Base-by-base conservation (phyloP, 1,140 invertebrate species). In the Aporrectodea caliginosa region DNA sequence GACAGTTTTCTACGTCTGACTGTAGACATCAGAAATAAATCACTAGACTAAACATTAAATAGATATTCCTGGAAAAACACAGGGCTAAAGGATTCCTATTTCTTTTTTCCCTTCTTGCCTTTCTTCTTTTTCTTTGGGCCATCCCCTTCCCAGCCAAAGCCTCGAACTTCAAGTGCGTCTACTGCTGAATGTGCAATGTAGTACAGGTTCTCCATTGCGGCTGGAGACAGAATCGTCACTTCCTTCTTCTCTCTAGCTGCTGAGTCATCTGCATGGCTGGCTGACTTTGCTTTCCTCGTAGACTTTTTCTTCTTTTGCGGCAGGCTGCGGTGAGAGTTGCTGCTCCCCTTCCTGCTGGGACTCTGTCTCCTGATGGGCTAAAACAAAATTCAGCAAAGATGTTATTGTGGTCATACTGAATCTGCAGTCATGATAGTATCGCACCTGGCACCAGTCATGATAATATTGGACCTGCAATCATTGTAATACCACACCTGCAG, bases 191-290 rank as follows among this genome's bases (percentile, higher is more conserved):
- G 73, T 16, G 73, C 73, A n/a, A 75, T 75, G 33, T 75, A 75
- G 33, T 75, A 75, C 2, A 75, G 73, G 32, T 75, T 75, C 27
- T 75, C 73, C 73, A 75, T 75, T 12, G 73, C 73, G 12, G 73
- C 2, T 32, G 73, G 12, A 34, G n/a, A 27, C 73, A 75, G 12
- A 2, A 75, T 75, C 14, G n/a, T 33, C n/a, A 33, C 27, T 12
- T n/a, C 33, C n/a, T 33, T 16, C 27, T 72, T n/a, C 27, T 75
- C 73, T 16, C 12, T 31, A 2, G 31, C 34, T 34, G 73, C 31
- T 16, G 73, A 33, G 43, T 58, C 43, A 22, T 58, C 22, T 22
- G 22, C 6, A 6, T 58, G 43, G 43, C 43, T 22, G 22, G 6
- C 43, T 22, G 43, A 58, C 43, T 6, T 6, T 58, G 43, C 43